Base-by-base conservation (phyloP, 2,797 vertebrate species). In the Ambastaia sidthimunki region DNA sequence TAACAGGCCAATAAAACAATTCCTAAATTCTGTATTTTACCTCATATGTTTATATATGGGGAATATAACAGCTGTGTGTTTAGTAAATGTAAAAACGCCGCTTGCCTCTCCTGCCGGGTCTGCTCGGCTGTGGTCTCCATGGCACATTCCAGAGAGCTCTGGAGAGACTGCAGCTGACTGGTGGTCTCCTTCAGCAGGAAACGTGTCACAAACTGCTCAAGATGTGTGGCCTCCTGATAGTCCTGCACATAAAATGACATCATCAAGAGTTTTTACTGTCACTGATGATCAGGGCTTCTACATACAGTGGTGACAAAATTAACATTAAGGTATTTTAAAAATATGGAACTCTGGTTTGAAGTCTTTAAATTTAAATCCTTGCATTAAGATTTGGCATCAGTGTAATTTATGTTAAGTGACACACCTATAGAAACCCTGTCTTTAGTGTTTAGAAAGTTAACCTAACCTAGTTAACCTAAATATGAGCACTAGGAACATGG, bases 191-290 rank as follows among this genome's bases (percentile, higher is more conserved):
- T 98, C 89, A 98, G 84, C 84, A 98, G 89, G 91, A 97, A 98
- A 4, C 94, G 94, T 86, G 96, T 98, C 89, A 98, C 96, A 92
- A 98, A 98, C 90, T 98, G 96, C 91, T 98, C 95, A 93, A 97
- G 89, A 88, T 94, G 96, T 83, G 96, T 95, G 86, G 95, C 95
- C 86, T 95, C 94, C 87, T 96, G 94, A 88, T 96, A 98, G 57
- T 95, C 94, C 97, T 98, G 88, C 82, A 88, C 83, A 85, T 85
- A 80, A 50, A 77, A 16, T 28, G 18, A 54, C 7, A 59, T 28
- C 28, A 28, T 28, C 3, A 11, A 34, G 52, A 2, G 44, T 21
- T 10, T 41, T 76, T 4, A 28, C 15, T 19, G 9, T 41, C 13
- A 41, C 1, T 1, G 11, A 44, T 34, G 12, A 60, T 15, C 1